phyloP scores from a whole-genome alignment of 2,113 vertebrate species.

The Cervus canadensis region DNA sequence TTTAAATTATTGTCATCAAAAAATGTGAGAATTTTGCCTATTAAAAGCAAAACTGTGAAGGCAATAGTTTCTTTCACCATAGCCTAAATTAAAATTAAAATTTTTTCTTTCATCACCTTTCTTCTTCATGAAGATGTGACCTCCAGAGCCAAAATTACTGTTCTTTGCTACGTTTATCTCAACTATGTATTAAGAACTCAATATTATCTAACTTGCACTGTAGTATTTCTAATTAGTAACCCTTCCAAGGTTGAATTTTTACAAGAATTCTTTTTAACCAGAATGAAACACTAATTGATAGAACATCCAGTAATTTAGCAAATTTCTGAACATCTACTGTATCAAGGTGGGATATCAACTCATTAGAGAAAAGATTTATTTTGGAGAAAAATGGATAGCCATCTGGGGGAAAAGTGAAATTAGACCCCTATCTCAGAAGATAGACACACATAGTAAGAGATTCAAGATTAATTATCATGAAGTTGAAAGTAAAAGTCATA shows the following conservation, averaged over 20 bases:
- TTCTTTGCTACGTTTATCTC: background rate
- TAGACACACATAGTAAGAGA: background rate
- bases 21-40: constrained; percentile 3
- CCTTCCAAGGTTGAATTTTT: background rate
- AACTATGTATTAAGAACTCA: background rate
- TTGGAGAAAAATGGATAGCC: background rate
- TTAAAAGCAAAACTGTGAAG: background rate
- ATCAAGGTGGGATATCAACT: background rate
- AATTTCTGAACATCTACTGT: constrained; percentile 1
- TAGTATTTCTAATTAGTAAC: background rate
- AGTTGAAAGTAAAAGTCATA: constrained; percentile 33
- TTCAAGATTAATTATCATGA: background rate
- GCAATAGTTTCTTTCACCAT: background rate
- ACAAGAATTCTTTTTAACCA: background rate
- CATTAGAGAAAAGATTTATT: background rate
- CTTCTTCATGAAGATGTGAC: background rate
- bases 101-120: background rate
- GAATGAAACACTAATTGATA: background rate
- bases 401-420: background rate
- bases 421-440: background rate
- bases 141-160: background rate
- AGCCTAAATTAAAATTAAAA: background rate
- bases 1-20: background rate
- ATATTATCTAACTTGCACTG: background rate
- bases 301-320: background rate